phyloP scores from a whole-genome alignment of 2,888 invertebrate species.

The Coenonympha glycerion region DNA sequence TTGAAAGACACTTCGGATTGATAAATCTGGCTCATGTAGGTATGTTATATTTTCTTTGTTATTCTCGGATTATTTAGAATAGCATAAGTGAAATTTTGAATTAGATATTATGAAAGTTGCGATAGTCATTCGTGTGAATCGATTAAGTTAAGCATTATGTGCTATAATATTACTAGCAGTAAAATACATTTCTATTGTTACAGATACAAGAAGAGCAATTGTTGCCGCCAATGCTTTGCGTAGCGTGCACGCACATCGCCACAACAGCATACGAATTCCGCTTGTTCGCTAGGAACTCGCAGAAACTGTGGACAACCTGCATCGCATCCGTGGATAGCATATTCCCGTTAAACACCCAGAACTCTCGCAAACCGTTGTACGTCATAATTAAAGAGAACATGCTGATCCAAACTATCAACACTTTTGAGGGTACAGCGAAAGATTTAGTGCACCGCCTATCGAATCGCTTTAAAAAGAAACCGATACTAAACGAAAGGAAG shows the following conservation, averaged over 20 bases:
- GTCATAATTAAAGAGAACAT: conserved; percentile 46
- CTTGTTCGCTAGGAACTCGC: conserved; percentile 45
- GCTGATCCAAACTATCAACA: conserved; percentile 42
- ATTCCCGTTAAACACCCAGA: conserved; percentile 30
- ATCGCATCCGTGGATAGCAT: conserved; percentile 37
- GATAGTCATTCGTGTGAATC: no score
- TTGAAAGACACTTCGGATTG: no score
- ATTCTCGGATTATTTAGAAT: no score
- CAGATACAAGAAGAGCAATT: conserved; percentile 52
- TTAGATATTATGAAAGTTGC: no score
- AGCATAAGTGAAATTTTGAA: no score
- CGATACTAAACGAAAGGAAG: conserved; percentile 26
- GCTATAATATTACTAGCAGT: neutral
- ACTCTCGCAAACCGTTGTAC: conserved; percentile 52
- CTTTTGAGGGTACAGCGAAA: conserved; percentile 44
- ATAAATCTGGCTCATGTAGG: no score
- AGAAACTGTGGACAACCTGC: conserved; percentile 48
- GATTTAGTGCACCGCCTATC: conserved; percentile 42
- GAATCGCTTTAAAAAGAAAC: conserved; percentile 33
- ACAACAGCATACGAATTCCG: conserved; percentile 56
- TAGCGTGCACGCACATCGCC: conserved; percentile 47
- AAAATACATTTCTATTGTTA: conserved; percentile 29
- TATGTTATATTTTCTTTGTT: no score
- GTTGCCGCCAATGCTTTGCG: conserved; percentile 51
- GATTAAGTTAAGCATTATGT: no score